phyloP scores from a whole-genome alignment of 1,140 invertebrate species.

The Papilio helenus region DNA sequence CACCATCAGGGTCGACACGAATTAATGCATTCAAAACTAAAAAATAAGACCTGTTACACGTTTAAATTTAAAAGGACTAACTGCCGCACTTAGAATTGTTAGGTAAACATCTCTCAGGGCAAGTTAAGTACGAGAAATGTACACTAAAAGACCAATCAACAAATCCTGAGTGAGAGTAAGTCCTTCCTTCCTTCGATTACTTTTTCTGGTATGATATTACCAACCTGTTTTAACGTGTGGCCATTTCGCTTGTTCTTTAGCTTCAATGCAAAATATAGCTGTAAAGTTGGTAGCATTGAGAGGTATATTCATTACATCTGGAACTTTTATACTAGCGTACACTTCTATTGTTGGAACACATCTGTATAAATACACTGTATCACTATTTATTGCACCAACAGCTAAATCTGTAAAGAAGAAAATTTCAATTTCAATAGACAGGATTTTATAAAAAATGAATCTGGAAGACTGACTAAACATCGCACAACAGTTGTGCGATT shows the following conservation, averaged over 20 bases:
- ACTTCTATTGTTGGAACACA: conserved; percentile 84
- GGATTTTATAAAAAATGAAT: background rate
- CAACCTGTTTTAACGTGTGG: conserved; percentile 54
- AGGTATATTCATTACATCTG: conserved; percentile 79
- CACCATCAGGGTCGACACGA: conserved; percentile 59
- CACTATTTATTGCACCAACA: conserved; percentile 85
- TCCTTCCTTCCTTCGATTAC: too few relatives aligned
- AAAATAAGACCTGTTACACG: conserved; percentile 36
- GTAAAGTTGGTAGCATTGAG: conserved; percentile 80
- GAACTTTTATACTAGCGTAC: conserved; percentile 68
- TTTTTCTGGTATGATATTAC: too few relatives aligned
- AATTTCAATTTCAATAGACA: background rate
- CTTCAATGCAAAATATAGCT: conserved; percentile 74
- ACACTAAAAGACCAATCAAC: too few relatives aligned
- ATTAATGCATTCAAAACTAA: conserved; percentile 61
- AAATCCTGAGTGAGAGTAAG: too few relatives aligned
- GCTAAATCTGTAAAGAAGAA: conserved; percentile 83
- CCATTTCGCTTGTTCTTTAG: conserved; percentile 48
- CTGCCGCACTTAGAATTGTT: background rate
- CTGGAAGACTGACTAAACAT: too few relatives aligned
- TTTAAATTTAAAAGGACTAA: background rate
- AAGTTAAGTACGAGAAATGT: too few relatives aligned
- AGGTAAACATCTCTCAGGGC: too few relatives aligned
- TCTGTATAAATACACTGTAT: conserved; percentile 83
- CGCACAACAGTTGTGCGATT: too few relatives aligned